Base-by-base conservation (phyloP, 1,140 invertebrate species). In the Homalodisca vitripennis region DNA sequence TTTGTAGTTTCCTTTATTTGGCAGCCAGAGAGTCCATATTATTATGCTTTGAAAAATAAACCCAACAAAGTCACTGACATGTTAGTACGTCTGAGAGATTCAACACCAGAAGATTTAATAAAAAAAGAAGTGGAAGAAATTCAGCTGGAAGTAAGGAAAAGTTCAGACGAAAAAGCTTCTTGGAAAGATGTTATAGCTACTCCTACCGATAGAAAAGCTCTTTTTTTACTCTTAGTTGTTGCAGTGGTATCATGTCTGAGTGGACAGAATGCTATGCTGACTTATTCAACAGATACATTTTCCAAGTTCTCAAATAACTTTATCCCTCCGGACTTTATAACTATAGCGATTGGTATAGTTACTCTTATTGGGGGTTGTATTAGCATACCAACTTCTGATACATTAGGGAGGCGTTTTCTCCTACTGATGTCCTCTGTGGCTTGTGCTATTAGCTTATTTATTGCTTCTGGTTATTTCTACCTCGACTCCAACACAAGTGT, bases 1-100 rank as follows among this genome's bases (percentile, higher is more conserved):
- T 90, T 92, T 78, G 73, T 90, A 0, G 68, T 84, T 0, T 86
- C 88, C 71, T 90, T 91, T 80, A 68, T 84, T 6, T 85, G 87
- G 48, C 89, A 94, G 82, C 93, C 93, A 0, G 94, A 96, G 76
- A 90, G 90, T 55, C 94, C 94, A 0, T 88, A 87, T 67, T 92
- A 85, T 72, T 80, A 88, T 32, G 78, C 92, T 0, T 79, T 80
- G 6, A 85, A 85, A 75, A 83, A 84, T 77, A 75, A 78, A n/a
- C n/a, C n/a, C 48, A 78, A 79, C 30, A 78, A 81, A 22, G 80
- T 83, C 20, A 83, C 84, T 0, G 67, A 80, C 13, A 79, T 78
- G 66, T 78, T 82, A 0, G 70, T 85, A 0, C 79, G 80, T 47
- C 82, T 80, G 77, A 76, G 84, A 0, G 76, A 84, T 1, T 68